Conservation (phyloP, 2,797 vertebrate species). For the Typhlichthys eigenmanni region DNA sequence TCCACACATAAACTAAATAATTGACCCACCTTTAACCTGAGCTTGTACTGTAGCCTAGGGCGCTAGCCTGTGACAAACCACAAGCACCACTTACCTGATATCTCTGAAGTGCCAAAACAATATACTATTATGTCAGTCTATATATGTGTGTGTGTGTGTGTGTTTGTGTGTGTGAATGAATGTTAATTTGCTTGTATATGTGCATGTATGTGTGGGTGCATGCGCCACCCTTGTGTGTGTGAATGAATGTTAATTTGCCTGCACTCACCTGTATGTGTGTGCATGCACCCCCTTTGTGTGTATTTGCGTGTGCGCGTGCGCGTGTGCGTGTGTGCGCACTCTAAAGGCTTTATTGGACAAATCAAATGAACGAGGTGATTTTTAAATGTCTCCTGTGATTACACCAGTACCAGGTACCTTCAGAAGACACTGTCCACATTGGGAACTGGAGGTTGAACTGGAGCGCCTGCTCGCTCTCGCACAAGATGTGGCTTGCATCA, state of each 20-base stretch:
- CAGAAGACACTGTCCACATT: slow-evolving; percentile 44
- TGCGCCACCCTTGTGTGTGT: slow-evolving; percentile 22
- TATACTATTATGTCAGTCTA: slow-evolving; percentile 27
- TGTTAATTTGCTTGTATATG: neutral
- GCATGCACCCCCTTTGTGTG: slow-evolving; percentile 3
- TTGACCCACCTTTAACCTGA: slow-evolving; percentile 61
- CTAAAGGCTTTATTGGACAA: slow-evolving; percentile 23
- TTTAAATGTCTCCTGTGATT: slow-evolving; percentile 49
- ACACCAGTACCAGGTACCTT: slow-evolving; percentile 52
- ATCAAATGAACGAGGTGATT: slow-evolving; percentile 31
- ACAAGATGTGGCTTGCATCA: slow-evolving; percentile 79
- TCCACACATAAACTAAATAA: slow-evolving; percentile 18
- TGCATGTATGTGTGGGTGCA: neutral
- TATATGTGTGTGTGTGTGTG: neutral
- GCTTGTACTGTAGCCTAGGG: slow-evolving; percentile 29
- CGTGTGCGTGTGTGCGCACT: neutral
- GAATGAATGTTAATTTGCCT: neutral
- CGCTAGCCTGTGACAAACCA: slow-evolving; percentile 29
- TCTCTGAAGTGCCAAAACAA: slow-evolving; percentile 4
- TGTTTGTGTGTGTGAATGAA: neutral
- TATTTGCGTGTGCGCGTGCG: neutral
- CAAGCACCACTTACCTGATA: slow-evolving; percentile 36
- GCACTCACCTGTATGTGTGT: neutral
- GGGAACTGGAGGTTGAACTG: slow-evolving; percentile 56
- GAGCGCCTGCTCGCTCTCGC: slow-evolving; percentile 66